Conservation (phyloP, 2,888 invertebrate species). For the Diarsia rubi region DNA sequence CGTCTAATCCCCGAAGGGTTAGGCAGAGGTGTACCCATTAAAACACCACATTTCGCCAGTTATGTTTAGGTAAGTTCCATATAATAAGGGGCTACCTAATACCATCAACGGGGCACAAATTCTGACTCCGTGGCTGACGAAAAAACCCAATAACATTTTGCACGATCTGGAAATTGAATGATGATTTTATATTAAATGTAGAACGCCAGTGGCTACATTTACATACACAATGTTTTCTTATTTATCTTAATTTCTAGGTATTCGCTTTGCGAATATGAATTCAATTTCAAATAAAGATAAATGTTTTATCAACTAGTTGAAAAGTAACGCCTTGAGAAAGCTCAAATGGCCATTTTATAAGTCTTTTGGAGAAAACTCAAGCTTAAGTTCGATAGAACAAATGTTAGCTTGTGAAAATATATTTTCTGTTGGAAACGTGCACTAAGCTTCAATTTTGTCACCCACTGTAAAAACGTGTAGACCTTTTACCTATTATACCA, state of each 20-base stretch:
- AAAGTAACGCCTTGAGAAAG: neutral
- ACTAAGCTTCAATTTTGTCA: neutral
- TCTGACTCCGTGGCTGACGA: neutral
- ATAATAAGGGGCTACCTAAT: neutral
- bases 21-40: neutral
- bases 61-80: neutral
- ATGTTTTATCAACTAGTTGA: neutral
- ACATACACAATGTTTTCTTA: neutral
- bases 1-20: neutral
- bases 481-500: slow-evolving; percentile 5
- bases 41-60: neutral
- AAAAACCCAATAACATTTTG: neutral
- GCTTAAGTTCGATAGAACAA: neutral
- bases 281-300: neutral
- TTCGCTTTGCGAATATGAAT: neutral
- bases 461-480: neutral
- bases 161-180: neutral
- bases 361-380: neutral
- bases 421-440: neutral
- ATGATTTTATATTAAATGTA: neutral
- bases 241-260: neutral
- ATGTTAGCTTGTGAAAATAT: neutral
- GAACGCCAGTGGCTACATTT: neutral
- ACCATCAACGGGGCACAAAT: neutral
- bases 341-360: neutral